These are phyloP conservation scores for Ochropleura plecta DNA, from an alignment of 2,888 invertebrate genomes.

Conservation along the genomic window DNA sequence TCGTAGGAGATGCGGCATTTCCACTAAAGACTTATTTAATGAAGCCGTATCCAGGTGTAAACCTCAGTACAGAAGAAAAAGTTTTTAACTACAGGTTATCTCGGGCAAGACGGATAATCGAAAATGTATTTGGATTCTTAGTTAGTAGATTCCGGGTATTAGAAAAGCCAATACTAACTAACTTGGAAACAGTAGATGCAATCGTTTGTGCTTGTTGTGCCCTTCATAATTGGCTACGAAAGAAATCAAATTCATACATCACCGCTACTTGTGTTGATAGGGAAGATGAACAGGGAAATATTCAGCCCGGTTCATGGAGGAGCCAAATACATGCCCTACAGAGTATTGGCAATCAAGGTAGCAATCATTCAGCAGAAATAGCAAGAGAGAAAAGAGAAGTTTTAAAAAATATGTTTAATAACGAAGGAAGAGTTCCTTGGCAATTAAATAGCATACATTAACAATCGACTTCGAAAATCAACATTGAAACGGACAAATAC, in stretches of 20 bases:
- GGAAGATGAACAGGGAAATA: conserved; percentile 48
- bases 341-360: conserved; percentile 55
- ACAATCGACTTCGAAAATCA: conserved; percentile 46
- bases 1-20: neutral
- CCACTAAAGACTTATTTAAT: neutral
- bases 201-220: conserved; percentile 53
- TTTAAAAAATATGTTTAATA: conserved; percentile 52
- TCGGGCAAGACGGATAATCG: conserved; percentile 2
- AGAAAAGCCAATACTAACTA: conserved; percentile 31
- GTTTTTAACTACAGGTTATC: conserved; percentile 31
- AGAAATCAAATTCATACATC: conserved; percentile 41
- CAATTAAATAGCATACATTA: conserved; percentile 56
- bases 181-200: no score
- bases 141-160: conserved; percentile 46
- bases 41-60: conserved; percentile 12
- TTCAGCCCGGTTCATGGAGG: no score
- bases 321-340: no score
- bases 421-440: conserved; percentile 56
- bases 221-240: conserved; percentile 48
- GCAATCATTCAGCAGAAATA: conserved; percentile 56
- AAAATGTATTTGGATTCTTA: conserved; percentile 33
- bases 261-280: conserved; percentile 52
- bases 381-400: conserved; percentile 33
- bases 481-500: conserved; percentile 34
- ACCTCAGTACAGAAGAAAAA: conserved; percentile 17